Conservation (phyloP, 2,113 vertebrate species). For the Mixornis gularis region DNA sequence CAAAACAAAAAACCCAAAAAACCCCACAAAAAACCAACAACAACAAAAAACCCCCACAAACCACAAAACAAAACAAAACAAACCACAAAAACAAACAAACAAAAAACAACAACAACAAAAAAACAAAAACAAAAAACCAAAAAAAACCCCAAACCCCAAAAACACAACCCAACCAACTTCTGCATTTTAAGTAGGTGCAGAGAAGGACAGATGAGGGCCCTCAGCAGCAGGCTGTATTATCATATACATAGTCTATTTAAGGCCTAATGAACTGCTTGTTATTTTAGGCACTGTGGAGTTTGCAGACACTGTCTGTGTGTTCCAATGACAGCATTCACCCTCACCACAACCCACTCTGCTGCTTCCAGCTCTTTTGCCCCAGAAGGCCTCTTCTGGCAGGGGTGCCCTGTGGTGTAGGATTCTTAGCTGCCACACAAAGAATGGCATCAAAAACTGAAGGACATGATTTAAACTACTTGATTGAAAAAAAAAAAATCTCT, state of each 20-base stretch:
- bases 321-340: accelerated
- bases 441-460: background rate
- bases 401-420: background rate
- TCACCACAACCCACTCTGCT: background rate
- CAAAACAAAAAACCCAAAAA: background rate
- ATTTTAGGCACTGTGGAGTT: background rate
- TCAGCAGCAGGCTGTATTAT: background rate
- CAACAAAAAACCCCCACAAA: too few relatives aligned
- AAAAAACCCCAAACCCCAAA: background rate
- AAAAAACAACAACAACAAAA: background rate
- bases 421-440: background rate
- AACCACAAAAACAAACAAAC: too few relatives aligned
- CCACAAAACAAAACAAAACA: background rate
- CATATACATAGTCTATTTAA: background rate
- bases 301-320: background rate
- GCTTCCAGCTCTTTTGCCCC: background rate
- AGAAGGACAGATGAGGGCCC: background rate
- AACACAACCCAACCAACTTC: background rate
- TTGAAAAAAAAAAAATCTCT: background rate
- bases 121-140: background rate
- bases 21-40: background rate
- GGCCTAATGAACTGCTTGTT: background rate
- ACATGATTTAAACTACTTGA: background rate
- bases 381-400: background rate
- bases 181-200: background rate